A percentile compares a stretch with the other conserved stretches of the same genome.
Conservation (phyloP, 2,888 invertebrate genomes). For the Spatulosminthurus flaviceps region DNA sequence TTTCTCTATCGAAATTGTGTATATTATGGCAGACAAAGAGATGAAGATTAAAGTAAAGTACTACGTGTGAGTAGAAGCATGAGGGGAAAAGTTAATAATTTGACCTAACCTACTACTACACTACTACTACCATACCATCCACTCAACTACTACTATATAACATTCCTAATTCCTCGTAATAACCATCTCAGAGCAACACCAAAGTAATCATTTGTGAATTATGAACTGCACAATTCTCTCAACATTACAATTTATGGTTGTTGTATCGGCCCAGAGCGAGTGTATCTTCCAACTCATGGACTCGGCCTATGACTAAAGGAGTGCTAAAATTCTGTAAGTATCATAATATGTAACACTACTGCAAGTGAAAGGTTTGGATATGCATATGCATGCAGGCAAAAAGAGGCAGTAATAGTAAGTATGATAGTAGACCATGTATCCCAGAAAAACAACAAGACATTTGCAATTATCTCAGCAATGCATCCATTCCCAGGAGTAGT, state of each 20-base stretch:
- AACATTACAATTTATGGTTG: background rate
- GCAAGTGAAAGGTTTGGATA: no score
- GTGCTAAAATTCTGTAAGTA: no score
- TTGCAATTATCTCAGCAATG: conserved; percentile 3
- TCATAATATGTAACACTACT: no score
- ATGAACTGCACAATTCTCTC: conserved; percentile 7
- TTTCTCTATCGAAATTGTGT: background rate
- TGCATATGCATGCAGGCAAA: no score
- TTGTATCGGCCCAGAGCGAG: background rate
- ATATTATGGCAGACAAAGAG: background rate
- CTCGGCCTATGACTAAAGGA: no score
- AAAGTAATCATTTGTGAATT: conserved; percentile 13
- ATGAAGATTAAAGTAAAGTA: background rate
- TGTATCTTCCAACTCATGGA: no score
- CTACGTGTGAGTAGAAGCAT: background rate
- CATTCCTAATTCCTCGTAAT: background rate
- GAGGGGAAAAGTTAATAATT: background rate
- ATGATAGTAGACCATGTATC: no score
- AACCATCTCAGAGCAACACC: conserved; percentile 7
- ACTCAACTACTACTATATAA: no score
- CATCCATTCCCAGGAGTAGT: conserved; percentile 7
- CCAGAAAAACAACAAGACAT: background rate
- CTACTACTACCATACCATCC: background rate
- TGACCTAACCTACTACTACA: conserved; percentile 10
- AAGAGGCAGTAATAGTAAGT: no score